Evolutionary conservation across 2,797 vertebrate genomes (phyloP).

Genomic region (Xenops minutus): DNA sequence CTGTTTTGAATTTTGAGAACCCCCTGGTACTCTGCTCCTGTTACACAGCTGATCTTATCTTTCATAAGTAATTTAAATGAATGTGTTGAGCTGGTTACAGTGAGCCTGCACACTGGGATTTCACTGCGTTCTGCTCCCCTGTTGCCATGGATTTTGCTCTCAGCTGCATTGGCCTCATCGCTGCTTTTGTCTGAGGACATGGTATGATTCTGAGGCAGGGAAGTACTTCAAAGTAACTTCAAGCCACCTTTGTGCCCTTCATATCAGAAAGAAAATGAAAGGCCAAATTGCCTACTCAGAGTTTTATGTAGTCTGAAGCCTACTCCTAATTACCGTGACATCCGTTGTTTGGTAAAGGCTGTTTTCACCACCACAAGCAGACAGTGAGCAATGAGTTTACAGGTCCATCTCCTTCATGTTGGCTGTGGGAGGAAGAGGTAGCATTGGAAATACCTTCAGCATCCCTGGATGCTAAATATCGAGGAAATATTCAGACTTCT

Average conservation of each 20-base stretch:
- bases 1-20: not conserved
- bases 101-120: not conserved
- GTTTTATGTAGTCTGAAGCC: not conserved
- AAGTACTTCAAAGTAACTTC: not conserved
- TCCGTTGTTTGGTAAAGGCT: not conserved
- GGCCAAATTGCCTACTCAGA: not conserved
- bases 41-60: not conserved
- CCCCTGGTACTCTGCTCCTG: not conserved
- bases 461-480: not conserved
- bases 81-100: not conserved
- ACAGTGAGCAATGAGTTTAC: not conserved
- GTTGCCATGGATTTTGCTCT: slow-evolving; percentile 19
- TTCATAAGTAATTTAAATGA: not conserved
- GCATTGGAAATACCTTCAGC: not conserved
- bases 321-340: not conserved
- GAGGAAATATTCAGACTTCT: not conserved
- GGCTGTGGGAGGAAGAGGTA: not conserved
- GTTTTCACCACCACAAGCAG: not conserved
- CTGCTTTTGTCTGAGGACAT: not conserved
- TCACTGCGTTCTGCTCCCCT: not conserved
- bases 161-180: not conserved
- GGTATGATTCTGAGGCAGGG: not conserved
- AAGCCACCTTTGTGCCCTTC: not conserved
- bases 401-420: not conserved
- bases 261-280: not conserved